phyloP scores from a whole-genome alignment of 2,113 vertebrate genomes.

The Daubentonia madagascariensis region DNA sequence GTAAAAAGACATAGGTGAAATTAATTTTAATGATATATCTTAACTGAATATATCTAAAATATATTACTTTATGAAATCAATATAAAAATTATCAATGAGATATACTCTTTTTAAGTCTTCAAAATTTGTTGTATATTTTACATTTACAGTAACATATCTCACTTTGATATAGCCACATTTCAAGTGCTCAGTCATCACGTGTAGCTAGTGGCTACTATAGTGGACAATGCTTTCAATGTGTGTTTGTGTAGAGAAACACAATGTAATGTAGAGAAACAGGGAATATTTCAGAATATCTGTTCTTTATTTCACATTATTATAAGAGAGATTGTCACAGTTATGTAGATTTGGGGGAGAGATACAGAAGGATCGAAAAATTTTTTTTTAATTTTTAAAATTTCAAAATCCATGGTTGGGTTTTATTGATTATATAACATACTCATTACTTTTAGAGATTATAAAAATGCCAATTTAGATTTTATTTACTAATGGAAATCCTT shows the following conservation, averaged over 20 bases:
- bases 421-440: not conserved
- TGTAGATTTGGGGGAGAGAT: not conserved
- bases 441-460: slow-evolving; percentile 6
- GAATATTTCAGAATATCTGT: not conserved
- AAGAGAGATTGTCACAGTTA: not conserved
- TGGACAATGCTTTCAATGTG: not conserved
- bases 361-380: not conserved
- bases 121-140: not conserved
- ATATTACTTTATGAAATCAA: not conserved
- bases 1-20: not conserved
- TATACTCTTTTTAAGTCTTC: not conserved
- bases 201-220: not conserved
- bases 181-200: not conserved
- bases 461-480: not conserved
- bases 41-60: slow-evolving; percentile 29
- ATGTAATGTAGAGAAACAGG: not conserved
- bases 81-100: not conserved
- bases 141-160: not conserved
- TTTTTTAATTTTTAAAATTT: not conserved
- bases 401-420: not conserved
- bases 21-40: slow-evolving; percentile 9
- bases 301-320: slow-evolving; percentile 2
- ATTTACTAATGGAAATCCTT: not conserved
- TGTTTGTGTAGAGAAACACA: not conserved
- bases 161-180: not conserved